Evolutionary conservation across 2,113 vertebrate genomes (phyloP), one percentile per base, ranked within the genome.

Genomic region (Trematocara marginatum): DNA sequence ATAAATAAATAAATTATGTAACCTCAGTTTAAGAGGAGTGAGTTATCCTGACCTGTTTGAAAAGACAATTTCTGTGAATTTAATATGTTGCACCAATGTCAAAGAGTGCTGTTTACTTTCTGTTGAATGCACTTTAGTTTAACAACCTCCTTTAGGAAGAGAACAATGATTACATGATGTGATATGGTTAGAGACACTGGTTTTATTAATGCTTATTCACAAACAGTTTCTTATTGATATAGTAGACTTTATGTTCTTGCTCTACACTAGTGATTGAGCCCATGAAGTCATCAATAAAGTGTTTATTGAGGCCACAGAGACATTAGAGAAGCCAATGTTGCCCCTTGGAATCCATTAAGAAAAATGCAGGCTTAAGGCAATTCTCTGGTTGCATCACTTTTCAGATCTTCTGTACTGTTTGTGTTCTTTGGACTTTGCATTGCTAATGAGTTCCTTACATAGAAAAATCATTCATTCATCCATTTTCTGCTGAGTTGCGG

Each of bases 81-180:
- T 42, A 69, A 23, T 6, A 42, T 23, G n/a, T 23, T 42, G 7
- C 6, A 69, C 3, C 11, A 69, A 1, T 13, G 64, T 69, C n/a
- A 69, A 69, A 69, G 35, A 23, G 0, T n/a, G 35, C 64, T 23
- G 7, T 42, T 42, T 66, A 66, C 10, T 18, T 59, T 34, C 56
- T 34, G 57, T 10, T 61, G 15, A 59, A 34, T 59, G 15, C 29
- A 18, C 57, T 59, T 34, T 18, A 59, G 57, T 34, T 59, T 35
- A 61, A 35, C 16, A 64, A 10, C 0, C 8, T 15, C 1, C 26
- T 59, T 6, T 18, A 59, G 0, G 16, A 18, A 6, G 0, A 35
- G 8, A 35, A 61, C 31, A 35, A 35, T 35, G 57, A 18, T 35
- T 61, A n/a, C 15, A 61, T 11, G 29, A 11, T 1, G 1, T 35